Evolutionary conservation across 1,140 invertebrate genomes (phyloP).

Genomic region (Heliconius hermathena): DNA sequence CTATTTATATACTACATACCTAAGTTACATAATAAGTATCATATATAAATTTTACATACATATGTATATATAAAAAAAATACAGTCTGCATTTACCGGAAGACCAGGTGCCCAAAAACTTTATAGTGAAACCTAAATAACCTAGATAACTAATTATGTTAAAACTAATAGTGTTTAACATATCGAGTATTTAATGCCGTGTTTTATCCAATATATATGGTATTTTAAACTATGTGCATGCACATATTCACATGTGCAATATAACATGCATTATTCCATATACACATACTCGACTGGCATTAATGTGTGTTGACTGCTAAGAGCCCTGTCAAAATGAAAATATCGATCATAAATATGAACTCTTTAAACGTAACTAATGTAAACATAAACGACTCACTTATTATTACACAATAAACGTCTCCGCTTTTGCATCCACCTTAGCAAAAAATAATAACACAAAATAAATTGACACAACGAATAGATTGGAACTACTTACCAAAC

Average conservation of each 20-base stretch:
- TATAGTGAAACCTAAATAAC: slow-evolving; percentile 32
- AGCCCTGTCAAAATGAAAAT: slow-evolving; percentile 80
- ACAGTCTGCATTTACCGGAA: slow-evolving; percentile 35
- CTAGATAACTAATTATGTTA: slow-evolving; percentile 22
- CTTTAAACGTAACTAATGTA: slow-evolving; percentile 69
- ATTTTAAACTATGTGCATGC: slow-evolving; percentile 60
- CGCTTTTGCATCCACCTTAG: slow-evolving; percentile 80
- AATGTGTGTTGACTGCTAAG: slow-evolving; percentile 82
- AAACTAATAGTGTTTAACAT: slow-evolving; percentile 32
- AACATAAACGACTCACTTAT: slow-evolving; percentile 80
- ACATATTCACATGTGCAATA: slow-evolving; percentile 65
- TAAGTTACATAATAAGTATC: no score
- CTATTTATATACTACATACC: not conserved
- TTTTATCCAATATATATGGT: slow-evolving; percentile 31
- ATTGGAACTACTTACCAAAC: slow-evolving; percentile 68
- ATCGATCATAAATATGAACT: slow-evolving; percentile 73
- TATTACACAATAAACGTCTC: slow-evolving; percentile 78
- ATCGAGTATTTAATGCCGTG: slow-evolving; percentile 27
- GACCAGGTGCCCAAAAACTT: slow-evolving; percentile 32
- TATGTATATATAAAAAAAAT: not conserved
- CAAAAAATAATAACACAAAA: slow-evolving; percentile 78
- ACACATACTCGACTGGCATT: slow-evolving; percentile 81
- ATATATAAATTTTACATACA: not conserved
- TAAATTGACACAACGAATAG: slow-evolving; percentile 67
- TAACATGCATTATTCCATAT: slow-evolving; percentile 78